These are phyloP conservation scores for Colius striatus DNA, from an alignment of 2,113 vertebrate genomes.

Conservation along the genomic window DNA sequence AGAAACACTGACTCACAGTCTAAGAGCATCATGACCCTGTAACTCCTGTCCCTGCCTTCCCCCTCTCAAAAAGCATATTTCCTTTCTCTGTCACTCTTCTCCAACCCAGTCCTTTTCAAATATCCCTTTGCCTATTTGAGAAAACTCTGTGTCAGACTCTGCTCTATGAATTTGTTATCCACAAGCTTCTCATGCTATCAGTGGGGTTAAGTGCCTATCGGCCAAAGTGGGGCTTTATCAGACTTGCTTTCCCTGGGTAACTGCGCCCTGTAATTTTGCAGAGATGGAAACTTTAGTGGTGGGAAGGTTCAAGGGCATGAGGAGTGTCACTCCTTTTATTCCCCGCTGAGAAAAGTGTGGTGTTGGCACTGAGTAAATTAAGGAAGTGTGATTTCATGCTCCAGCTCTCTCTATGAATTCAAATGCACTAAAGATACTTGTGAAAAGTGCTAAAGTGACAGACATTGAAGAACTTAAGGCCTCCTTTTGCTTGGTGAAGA, in stretches of 20 bases:
- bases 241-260: not conserved
- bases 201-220: not conserved
- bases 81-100: not conserved
- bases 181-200: accelerated
- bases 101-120: not conserved
- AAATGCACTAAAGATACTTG: not conserved
- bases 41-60: not conserved
- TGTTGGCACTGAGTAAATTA: not conserved
- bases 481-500: not conserved
- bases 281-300: not conserved
- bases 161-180: not conserved
- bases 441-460: conserved; percentile 32
- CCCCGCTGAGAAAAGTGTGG: not conserved
- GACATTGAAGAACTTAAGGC: not conserved
- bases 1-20: not conserved
- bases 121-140: not conserved
- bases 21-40: not conserved
- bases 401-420: not conserved
- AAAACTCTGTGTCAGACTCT: not conserved
- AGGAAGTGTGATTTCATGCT: conserved; percentile 34
- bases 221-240: not conserved
- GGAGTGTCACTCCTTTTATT: not conserved
- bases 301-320: not conserved
- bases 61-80: not conserved
- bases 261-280: not conserved